phyloP scores from a whole-genome alignment of 2,888 invertebrate genomes.

The Steinernema scapterisci region DNA sequence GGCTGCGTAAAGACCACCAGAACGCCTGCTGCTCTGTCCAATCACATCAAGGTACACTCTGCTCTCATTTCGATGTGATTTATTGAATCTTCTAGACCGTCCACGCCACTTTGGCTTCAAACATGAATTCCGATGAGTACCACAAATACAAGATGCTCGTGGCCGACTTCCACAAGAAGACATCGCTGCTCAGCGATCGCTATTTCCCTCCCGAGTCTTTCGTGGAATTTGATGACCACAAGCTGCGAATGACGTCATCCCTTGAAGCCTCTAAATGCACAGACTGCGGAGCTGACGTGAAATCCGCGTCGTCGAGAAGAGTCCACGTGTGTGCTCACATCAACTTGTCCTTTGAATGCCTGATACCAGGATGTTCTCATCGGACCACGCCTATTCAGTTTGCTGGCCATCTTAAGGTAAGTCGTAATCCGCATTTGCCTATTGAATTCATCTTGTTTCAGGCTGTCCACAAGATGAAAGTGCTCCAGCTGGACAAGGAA shows the following conservation, averaged over 20 bases:
- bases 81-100: not conserved
- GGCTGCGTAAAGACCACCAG: not conserved
- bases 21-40: not conserved
- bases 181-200: not conserved
- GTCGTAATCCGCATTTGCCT: too few species aligned
- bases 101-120: not conserved
- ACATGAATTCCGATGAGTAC: not conserved
- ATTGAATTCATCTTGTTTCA: too few species aligned
- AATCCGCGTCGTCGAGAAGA: not conserved
- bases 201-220: not conserved
- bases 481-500: too few species aligned
- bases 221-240: not conserved
- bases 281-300: not conserved
- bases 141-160: not conserved
- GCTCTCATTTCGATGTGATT: not conserved
- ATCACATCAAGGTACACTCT: not conserved
- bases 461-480: too few species aligned
- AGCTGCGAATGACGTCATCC: not conserved
- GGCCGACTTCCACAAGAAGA: not conserved
- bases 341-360: not conserved
- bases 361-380: not conserved
- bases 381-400: not conserved
- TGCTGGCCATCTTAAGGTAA: not conserved
- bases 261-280: not conserved
- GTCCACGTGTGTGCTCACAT: not conserved